phyloP scores from a whole-genome alignment of 2,797 vertebrate genomes.

The Myotis daubentonii region DNA sequence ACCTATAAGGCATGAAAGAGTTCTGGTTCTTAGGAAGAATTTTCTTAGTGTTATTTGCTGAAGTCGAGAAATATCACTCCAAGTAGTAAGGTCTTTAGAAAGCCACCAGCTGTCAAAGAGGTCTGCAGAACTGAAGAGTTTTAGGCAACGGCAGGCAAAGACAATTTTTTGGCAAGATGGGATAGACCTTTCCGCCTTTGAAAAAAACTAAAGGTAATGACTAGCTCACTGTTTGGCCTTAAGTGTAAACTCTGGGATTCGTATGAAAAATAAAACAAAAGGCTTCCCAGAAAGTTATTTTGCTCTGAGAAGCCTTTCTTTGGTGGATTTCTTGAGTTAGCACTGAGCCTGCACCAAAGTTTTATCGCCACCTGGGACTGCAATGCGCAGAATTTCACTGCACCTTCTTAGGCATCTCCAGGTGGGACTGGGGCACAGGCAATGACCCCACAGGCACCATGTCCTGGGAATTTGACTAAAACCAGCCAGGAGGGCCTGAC shows the following conservation, averaged over 20 bases:
- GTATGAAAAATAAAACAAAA: constrained; percentile 37
- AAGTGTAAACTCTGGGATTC: constrained; percentile 48
- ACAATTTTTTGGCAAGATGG: not conserved
- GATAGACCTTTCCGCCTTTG: not conserved
- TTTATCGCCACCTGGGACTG: not conserved
- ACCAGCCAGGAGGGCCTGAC: not conserved
- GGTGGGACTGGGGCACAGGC: not conserved
- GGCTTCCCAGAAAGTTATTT: constrained; percentile 21
- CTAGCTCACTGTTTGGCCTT: not conserved
- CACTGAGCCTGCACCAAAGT: not conserved
- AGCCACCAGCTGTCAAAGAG: not conserved
- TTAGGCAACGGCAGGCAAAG: not conserved
- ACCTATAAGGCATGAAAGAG: not conserved
- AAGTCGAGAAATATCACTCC: not conserved
- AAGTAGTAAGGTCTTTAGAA: constrained; percentile 13
- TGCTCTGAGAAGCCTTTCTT: not conserved
- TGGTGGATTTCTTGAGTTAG: not conserved
- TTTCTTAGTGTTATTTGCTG: not conserved
- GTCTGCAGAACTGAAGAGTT: not conserved
- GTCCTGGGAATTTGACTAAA: not conserved
- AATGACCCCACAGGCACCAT: not conserved
- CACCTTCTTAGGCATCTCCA: not conserved
- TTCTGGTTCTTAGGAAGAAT: not conserved
- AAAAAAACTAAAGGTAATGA: constrained; percentile 12
- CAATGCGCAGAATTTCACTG: not conserved